These are phyloP conservation scores for Melitaea cinxia DNA, from an alignment of 1,140 invertebrate genomes.

Conservation along the genomic window DNA sequence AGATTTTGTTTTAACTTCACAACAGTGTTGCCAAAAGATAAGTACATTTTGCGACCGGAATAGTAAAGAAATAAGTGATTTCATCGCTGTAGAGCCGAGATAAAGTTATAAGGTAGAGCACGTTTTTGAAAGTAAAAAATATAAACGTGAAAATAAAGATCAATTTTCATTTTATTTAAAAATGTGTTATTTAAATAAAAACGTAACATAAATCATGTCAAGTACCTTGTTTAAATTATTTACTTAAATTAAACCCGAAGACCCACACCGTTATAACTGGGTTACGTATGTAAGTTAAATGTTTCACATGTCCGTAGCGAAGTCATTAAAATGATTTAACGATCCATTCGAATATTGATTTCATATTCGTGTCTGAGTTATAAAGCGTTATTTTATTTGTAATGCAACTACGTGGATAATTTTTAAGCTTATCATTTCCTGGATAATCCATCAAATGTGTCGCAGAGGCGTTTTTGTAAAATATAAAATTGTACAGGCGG, in stretches of 20 bases:
- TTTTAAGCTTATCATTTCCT: constrained; percentile 17
- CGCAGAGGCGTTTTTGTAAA: constrained; percentile 5
- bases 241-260: not conserved
- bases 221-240: constrained; percentile 5
- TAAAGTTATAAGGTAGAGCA: not conserved
- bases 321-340: constrained; percentile 11
- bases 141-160: not conserved
- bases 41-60: constrained; percentile 2
- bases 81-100: not conserved
- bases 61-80: not conserved
- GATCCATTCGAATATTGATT: constrained; percentile 12
- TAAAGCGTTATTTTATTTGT: constrained; percentile 18
- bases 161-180: not conserved
- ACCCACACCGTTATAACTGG: not conserved
- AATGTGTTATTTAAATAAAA: no score
- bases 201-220: not conserved
- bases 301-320: not conserved
- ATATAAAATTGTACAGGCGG: constrained; percentile 8
- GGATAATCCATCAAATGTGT: constrained; percentile 14
- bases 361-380: constrained; percentile 9
- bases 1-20: constrained; percentile 32
- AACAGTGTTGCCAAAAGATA: constrained; percentile 26
- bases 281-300: constrained; percentile 2
- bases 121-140: not conserved
- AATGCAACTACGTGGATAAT: constrained; percentile 20